Evolutionary conservation across 2,113 vertebrate genomes (phyloP), one percentile per base, ranked within the genome.

Genomic region (Otolemur garnettii): DNA sequence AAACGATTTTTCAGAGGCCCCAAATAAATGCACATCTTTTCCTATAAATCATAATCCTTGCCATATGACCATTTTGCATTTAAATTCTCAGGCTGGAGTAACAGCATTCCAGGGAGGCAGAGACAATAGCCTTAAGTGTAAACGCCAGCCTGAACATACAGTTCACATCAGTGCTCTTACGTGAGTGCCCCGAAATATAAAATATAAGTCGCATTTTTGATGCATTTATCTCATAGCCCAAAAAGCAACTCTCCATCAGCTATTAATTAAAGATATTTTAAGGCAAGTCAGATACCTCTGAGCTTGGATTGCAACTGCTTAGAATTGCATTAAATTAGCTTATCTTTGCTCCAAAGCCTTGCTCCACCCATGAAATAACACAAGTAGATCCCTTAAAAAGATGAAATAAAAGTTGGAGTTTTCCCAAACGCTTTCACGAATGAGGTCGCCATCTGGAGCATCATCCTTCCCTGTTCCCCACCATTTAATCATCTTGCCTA

Each of bases 221-320:
- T 68, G 77, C 33, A 24, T 28, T 33, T 11, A 14, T 69, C 75
- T 28, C 64, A 78, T 10, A 85, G 53, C 33, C n/a, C n/a, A 59
- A 66, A 21, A 66, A 90, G 79, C 59, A 82, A 35, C 53, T 11
- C 57, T 19, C 5, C 18, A 66, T 55, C 78, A 18, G 5, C 28
- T 91, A n/a, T 93, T 91, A 79, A 84, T 0, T 83, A 62, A 38
- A 60, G 57, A 77, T 82, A 94, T 87, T 94, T 60, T 28, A 94
- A 59, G 0, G 2, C 38, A 79, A 89, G 62, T 42, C 13, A 66
- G 24, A 24, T n/a, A 26, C 80, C 68, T 55, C 91, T 80, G 72
- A 3, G 15, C 7, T 60, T 90, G 0, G 0, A 21, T 45, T 81
- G 10, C 13, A 45, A 82, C 60, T 71, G 38, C 28, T 84, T 71